Percentiles rank a stretch among this genome's conserved stretches.
These are phyloP conservation scores for Lasioglossum baleicum DNA, from an alignment of 1,140 invertebrate species.

Conservation along the genomic window DNA sequence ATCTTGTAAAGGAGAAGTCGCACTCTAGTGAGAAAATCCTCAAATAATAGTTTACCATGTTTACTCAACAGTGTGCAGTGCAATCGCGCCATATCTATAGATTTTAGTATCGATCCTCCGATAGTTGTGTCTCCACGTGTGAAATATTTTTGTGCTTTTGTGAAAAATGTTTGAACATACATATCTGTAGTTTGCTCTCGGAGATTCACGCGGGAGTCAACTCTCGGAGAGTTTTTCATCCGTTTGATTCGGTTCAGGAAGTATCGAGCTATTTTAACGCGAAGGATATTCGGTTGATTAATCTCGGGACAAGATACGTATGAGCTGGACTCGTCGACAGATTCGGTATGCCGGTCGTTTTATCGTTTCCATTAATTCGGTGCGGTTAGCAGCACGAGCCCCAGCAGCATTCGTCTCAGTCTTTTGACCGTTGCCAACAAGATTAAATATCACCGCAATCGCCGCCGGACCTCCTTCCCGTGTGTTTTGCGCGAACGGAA, in stretches of 20 bases:
- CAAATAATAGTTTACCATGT: too few species aligned
- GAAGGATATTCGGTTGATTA: neutral
- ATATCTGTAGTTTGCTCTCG: too few species aligned
- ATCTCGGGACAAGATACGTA: neutral
- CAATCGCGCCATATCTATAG: too few species aligned
- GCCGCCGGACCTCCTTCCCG: neutral
- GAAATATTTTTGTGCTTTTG: too few species aligned
- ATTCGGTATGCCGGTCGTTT: neutral
- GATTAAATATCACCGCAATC: slow-evolving; percentile 14
- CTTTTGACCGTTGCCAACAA: neutral
- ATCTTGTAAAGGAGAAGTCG: too few species aligned
- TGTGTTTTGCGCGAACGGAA: slow-evolving; percentile 2
- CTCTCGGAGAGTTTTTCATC: too few species aligned
- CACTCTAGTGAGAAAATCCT: too few species aligned
- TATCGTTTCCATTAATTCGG: slow-evolving; percentile 18
- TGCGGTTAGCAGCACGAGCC: neutral
- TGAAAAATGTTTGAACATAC: too few species aligned
- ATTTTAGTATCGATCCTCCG: too few species aligned
- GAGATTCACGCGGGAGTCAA: too few species aligned
- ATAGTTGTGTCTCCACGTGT: too few species aligned
- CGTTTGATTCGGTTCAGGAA: neutral
- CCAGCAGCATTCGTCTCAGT: slow-evolving; percentile 6
- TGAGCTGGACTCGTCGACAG: neutral
- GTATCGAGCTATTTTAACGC: neutral
- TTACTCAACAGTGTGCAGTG: too few species aligned